phyloP scores from a whole-genome alignment of 2,797 vertebrate species.

The Sphenopsis melanotis region DNA sequence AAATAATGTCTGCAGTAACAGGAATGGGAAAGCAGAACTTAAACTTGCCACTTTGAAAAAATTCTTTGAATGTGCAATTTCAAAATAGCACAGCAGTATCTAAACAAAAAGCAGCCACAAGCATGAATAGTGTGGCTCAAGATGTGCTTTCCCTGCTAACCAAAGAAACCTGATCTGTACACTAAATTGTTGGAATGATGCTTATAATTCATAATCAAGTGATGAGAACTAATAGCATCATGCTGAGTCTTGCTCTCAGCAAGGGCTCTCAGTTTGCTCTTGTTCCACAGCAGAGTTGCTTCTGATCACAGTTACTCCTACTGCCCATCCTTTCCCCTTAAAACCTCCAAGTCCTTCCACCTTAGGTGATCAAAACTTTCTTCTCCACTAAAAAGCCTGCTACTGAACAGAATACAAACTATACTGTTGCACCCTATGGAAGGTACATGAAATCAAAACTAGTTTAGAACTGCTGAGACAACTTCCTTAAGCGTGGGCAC shows the following conservation, averaged over 20 bases:
- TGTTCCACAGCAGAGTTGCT: background rate
- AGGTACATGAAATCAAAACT: background rate
- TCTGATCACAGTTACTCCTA: background rate
- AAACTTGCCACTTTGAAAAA: background rate
- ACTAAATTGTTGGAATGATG: background rate
- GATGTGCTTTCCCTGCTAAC: background rate
- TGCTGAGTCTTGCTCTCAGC: background rate
- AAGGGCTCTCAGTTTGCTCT: background rate
- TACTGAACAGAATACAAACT: background rate
- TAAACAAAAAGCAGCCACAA: background rate
- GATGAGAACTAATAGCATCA: background rate
- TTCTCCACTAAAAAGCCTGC: background rate
- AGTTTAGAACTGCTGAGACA: background rate
- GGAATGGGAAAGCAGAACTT: background rate
- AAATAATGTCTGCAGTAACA: background rate
- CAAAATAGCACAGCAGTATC: background rate
- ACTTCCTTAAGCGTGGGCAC: fast-evolving
- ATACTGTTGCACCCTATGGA: background rate
- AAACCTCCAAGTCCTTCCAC: background rate
- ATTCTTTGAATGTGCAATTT: background rate
- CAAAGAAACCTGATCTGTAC: background rate
- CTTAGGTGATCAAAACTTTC: background rate
- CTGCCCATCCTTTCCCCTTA: background rate
- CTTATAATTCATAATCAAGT: background rate
- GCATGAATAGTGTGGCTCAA: background rate